Percentiles rank a stretch among this genome's conserved stretches.
These are phyloP conservation scores for Loris lydekkerianus DNA, from an alignment of 2,797 vertebrate genomes.

Conservation along the genomic window DNA sequence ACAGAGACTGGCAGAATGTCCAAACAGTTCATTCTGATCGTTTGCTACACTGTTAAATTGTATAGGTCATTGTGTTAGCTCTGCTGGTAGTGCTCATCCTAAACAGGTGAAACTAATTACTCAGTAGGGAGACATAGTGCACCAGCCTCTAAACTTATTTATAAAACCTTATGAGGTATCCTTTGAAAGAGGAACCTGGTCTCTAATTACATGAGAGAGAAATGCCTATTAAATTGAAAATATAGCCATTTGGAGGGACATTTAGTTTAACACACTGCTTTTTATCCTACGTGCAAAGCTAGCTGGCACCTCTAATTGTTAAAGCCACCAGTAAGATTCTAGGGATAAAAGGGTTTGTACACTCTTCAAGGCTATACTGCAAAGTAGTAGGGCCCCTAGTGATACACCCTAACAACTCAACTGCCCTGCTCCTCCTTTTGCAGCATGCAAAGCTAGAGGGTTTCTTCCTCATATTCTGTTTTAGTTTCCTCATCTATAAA, in stretches of 20 bases:
- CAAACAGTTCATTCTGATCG: neutral
- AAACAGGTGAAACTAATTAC: constrained; percentile 70
- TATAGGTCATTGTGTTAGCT: constrained; percentile 73
- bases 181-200: constrained; percentile 79
- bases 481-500: constrained; percentile 13
- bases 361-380: neutral
- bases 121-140: constrained; percentile 29
- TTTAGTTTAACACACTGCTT: constrained; percentile 19
- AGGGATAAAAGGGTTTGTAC: neutral
- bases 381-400: neutral
- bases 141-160: constrained; percentile 70
- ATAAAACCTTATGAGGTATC: constrained; percentile 72
- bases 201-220: constrained; percentile 79
- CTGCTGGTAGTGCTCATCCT: constrained; percentile 69
- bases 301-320: neutral
- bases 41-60: neutral
- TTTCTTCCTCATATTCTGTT: neutral
- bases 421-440: neutral
- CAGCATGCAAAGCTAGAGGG: accelerated
- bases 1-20: neutral
- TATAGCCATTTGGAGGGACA: constrained; percentile 67
- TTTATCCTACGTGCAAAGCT: constrained; percentile 30
- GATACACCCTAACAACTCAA: neutral
- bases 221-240: constrained; percentile 77
- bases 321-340: neutral